Conservation (phyloP, 2,888 invertebrate genomes). For the Polymixis flavicincta region DNA sequence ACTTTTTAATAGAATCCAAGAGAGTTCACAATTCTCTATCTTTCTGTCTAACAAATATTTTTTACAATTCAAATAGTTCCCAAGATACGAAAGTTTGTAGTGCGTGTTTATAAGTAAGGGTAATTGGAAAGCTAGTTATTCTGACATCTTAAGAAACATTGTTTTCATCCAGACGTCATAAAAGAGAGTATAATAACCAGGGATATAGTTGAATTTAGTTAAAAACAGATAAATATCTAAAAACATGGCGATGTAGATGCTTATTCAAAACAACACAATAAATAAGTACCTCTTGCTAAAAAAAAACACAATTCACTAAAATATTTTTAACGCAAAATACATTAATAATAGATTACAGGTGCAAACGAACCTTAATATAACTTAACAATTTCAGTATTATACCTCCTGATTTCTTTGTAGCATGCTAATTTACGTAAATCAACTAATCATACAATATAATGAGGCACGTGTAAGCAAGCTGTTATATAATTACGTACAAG, state of each 20-base stretch:
- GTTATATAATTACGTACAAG: no score
- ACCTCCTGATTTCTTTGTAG: background rate
- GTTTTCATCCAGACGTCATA: background rate
- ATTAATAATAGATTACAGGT: background rate
- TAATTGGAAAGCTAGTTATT: background rate
- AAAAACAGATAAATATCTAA: background rate
- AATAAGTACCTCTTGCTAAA: background rate
- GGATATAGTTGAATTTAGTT: no score
- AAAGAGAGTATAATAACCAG: no score
- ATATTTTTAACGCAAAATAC: background rate
- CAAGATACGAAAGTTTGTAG: no score
- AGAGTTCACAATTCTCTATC: no score
- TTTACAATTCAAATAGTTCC: no score
- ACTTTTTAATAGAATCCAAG: no score
- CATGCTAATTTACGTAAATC: background rate
- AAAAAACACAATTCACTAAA: no score
- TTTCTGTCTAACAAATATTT: no score
- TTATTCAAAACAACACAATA: background rate
- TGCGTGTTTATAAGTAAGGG: background rate
- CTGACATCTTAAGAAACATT: background rate
- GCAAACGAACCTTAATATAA: background rate
- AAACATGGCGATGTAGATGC: background rate
- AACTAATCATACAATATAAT: conserved; percentile 8
- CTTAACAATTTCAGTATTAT: background rate
- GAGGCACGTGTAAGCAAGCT: conserved; percentile 9